Base-by-base conservation (phyloP, 2,888 invertebrate species). In the Phyto melanocephala region DNA sequence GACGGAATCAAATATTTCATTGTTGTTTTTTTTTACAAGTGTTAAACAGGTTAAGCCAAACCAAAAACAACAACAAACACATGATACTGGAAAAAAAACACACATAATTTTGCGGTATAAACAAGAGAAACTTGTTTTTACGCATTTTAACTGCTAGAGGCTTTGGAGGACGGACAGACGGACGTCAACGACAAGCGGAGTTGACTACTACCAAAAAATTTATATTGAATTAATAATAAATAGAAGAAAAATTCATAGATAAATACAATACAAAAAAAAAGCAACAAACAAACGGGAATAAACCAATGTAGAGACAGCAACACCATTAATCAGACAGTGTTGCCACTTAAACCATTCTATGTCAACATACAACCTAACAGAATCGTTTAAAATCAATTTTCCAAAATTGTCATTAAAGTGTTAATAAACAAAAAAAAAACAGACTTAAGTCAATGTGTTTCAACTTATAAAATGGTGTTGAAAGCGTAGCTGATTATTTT, bases 31-130 rank as follows among this genome's bases (percentile, higher is more conserved):
- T 52, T 40, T 52, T 15, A 20, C 42, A 52, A 42, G 50, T 15
- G 42, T 42, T 85, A 87, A 88, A 88, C 88, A 88, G 88, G 88
- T 88, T 88, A 88, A 88, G 86, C 8, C 62, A 60, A 68, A 40
- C 35, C 37, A 56, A 60, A 33, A 35, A 58, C 20, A 45, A 10
- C 85, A 50, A 37, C 11, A 62, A 47, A 35, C n/a, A n/a, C n/a
- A n/a, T n/a, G n/a, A 70, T 40, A 10, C 35, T 28, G n/a, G n/a
- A n/a, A n/a, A n/a, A 50, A 47, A 62, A 70, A 52, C 58, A 58
- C 37, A 56, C 65, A 70, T 56, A 70, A 87, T 85, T 86, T 88
- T 87, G 87, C 86, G 87, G 86, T 77, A 77, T 52, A 63, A 81
- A 77, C 67, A 54, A 81, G 81, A 80, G 75, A 80, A 84, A 79